These are phyloP conservation scores for Caenorhabditis doughertyi DNA, from an alignment of 2,888 invertebrate genomes.

Conservation along the genomic window DNA sequence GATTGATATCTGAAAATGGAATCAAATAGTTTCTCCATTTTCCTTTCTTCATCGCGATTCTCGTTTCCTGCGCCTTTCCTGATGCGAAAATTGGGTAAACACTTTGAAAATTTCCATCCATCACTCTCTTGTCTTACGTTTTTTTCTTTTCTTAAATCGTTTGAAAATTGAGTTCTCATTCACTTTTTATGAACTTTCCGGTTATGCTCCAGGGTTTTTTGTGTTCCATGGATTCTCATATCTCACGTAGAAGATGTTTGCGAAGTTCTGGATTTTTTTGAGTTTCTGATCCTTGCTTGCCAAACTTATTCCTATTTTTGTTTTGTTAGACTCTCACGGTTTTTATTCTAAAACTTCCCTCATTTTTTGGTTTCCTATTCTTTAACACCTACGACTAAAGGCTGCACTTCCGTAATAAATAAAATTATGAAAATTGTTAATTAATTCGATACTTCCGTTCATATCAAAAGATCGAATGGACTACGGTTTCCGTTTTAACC, in stretches of 20 bases:
- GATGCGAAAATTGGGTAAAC: constrained; percentile 39
- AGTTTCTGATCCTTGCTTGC: neutral
- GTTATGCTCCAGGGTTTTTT: constrained; percentile 22
- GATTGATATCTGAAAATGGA: constrained; percentile 50
- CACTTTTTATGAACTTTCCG: constrained; percentile 17
- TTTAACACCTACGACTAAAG: neutral
- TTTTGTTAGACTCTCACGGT: constrained; percentile 4
- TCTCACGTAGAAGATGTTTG: constrained; percentile 8
- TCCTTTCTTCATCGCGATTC: constrained; percentile 3
- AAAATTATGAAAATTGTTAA: neutral
- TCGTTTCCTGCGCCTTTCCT: constrained; percentile 32
- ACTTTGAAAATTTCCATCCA: constrained; percentile 26
- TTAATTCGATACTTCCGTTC: constrained; percentile 30
- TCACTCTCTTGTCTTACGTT: constrained; percentile 5
- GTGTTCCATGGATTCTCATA: neutral
- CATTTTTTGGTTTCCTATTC: neutral
- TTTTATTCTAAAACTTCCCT: neutral
- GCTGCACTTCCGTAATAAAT: constrained; percentile 13
- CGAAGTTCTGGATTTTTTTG: neutral
- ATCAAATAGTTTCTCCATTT: constrained; percentile 54
- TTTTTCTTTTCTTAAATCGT: neutral
- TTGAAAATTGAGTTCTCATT: constrained; percentile 8
- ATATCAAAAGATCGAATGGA: constrained; percentile 33
- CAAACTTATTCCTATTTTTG: neutral
- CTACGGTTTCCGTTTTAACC: constrained; percentile 2